Base-by-base conservation (phyloP, 2,113 vertebrate species). In the Paramisgurnus dabryanus region DNA sequence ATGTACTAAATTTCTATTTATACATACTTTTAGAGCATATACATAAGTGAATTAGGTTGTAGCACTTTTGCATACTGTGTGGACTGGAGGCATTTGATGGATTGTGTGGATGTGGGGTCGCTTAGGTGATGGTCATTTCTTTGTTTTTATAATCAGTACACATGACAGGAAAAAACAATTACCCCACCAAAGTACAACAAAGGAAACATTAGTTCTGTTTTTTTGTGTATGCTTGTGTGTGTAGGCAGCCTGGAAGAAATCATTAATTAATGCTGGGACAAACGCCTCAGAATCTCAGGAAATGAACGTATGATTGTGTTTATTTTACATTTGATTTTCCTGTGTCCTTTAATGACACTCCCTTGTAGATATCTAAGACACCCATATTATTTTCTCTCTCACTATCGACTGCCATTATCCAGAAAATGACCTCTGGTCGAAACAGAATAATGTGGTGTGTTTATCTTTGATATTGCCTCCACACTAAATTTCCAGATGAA, bases 91-190 rank as follows among this genome's bases (percentile, higher is more conserved):
- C 9, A 5, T 13, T 77, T 2, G 45, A 40, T 76, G 47, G 3
- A 11, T 3, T 9, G 61, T 63, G n/a, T 50, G 43, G 41, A 69
- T 79, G 67, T 57, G 22, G 4, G 57, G 43, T 58, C 45, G 17
- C 13, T 39, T 69, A 55, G 41, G 67, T 34, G 66, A 74, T 9
- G 41, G 6, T 22, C n/a, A 43, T 58, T 8, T 10, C 18, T 47
- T 76, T 78, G 34, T 77, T 73, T 80, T 53, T 34, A 77, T 57
- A 60, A 53, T 78, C 50, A 27, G 45, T 53, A 39, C 7, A 75
- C 65, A 84, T 70, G 64, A 75, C 78, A 67, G 63, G 55, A 27
- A 55, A 79, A 68, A 64, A 64, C 57, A 50, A 43, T 58, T 39
- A 66, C 41, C 41, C 49, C 17, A 39, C 58, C 74, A 78, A 55